Percentiles rank a stretch among this genome's conserved stretches.
Conservation (phyloP, 2,113 vertebrate species). For the Dascyllus trimaculatus region DNA sequence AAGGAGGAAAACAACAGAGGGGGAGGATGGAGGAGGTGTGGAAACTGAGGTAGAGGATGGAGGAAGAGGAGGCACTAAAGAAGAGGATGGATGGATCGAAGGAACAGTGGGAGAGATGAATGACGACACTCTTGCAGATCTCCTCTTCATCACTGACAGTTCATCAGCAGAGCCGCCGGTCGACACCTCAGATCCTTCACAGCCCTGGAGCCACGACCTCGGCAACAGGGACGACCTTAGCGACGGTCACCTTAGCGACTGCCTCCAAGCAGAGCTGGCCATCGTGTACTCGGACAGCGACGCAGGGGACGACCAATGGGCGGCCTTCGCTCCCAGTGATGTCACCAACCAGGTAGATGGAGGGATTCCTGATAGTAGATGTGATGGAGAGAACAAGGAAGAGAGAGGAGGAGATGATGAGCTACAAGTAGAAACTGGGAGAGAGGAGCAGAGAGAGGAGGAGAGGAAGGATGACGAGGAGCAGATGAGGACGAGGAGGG, state of each 20-base stretch:
- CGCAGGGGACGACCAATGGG: conserved; percentile 80
- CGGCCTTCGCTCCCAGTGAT: conserved; percentile 12
- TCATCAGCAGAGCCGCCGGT: neutral
- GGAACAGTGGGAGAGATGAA: conserved; percentile 8
- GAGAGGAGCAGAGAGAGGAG: conserved; percentile 4
- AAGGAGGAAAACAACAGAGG: neutral
- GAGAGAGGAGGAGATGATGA: neutral
- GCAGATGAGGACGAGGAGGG: conserved; percentile 43
- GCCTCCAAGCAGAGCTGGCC: conserved; percentile 81
- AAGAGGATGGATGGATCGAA: conserved; percentile 9
- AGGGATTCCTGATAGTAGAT: neutral
- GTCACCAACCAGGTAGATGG: conserved; percentile 30
- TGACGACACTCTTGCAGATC: conserved; percentile 24
- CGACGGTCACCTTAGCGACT: conserved; percentile 77
- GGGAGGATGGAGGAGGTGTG: neutral
- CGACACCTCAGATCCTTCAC: neutral
- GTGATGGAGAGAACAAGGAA: conserved; percentile 14
- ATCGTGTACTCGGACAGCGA: conserved; percentile 83
- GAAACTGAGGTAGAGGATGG: conserved; percentile 10
- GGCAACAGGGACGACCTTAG: conserved; percentile 72
- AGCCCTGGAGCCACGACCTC: conserved; percentile 48
- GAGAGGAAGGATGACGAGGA: conserved; percentile 28
- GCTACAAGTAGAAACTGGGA: neutral
- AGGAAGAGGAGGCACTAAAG: neutral
- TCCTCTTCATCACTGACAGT: conserved; percentile 22